phyloP scores from a whole-genome alignment of 2,888 invertebrate genomes.

The Augochlorella aurata region DNA sequence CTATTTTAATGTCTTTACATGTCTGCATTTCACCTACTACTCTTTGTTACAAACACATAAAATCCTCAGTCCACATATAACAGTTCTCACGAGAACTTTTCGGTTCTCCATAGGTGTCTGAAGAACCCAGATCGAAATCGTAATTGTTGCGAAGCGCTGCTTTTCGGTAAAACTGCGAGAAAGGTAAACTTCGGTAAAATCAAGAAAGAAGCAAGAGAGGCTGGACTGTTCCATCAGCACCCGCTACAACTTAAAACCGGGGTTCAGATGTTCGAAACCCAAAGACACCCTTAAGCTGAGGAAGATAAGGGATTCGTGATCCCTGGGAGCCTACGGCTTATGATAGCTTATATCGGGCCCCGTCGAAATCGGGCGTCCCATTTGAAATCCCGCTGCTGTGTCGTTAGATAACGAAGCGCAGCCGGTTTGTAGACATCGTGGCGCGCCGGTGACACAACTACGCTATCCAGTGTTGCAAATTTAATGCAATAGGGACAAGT shows the following conservation, averaged over 20 bases:
- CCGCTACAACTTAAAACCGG: background rate
- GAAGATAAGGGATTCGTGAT: conserved; percentile 7
- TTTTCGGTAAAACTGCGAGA: too few relatives aligned
- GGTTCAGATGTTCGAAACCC: background rate
- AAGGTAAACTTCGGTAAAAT: too few relatives aligned
- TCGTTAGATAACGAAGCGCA: background rate
- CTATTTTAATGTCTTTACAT: too few relatives aligned
- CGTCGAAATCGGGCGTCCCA: conserved; percentile 7
- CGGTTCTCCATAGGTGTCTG: too few relatives aligned
- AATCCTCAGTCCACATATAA: too few relatives aligned
- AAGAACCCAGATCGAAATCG: too few relatives aligned
- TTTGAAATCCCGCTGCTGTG: background rate
- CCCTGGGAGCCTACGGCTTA: conserved; percentile 5
- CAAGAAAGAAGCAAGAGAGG: too few relatives aligned
- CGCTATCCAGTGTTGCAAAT: background rate
- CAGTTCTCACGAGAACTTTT: too few relatives aligned
- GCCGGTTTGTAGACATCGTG: background rate
- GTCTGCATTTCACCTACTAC: too few relatives aligned
- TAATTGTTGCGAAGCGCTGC: too few relatives aligned
- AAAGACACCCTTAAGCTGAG: background rate
- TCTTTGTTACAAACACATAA: too few relatives aligned
- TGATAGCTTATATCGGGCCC: background rate
- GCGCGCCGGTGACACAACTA: background rate
- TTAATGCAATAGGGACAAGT: background rate
- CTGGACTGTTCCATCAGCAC: too few relatives aligned